These are phyloP conservation scores for Oegoconia quadripuncta DNA, from an alignment of 2,888 invertebrate genomes.

Conservation along the genomic window DNA sequence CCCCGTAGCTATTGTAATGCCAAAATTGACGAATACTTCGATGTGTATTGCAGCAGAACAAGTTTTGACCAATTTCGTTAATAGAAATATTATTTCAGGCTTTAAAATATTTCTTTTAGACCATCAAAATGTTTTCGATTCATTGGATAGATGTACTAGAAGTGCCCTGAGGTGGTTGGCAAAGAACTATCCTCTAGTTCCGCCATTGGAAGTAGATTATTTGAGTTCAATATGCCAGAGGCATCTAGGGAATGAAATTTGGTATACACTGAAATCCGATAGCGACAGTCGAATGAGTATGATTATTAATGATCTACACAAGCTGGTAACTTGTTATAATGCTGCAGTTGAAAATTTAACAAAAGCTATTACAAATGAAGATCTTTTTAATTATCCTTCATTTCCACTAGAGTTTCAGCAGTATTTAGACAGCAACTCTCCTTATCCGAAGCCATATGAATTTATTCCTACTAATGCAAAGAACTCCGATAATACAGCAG, in stretches of 20 bases:
- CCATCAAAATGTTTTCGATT: conserved; percentile 40
- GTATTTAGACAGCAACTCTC: conserved; percentile 67
- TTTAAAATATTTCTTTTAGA: conserved; percentile 56
- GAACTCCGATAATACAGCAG: conserved; percentile 62
- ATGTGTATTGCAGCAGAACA: conserved; percentile 36
- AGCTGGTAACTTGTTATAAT: conserved; percentile 83
- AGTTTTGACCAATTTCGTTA: conserved; percentile 37
- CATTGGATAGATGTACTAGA: conserved; percentile 50
- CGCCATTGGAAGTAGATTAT: conserved; percentile 78
- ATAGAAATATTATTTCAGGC: conserved; percentile 48
- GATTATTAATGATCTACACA: conserved; percentile 76
- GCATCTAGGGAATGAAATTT: conserved; percentile 81
- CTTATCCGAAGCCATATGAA: conserved; percentile 82
- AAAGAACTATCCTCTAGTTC: conserved; percentile 66
- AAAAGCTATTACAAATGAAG: conserved; percentile 78
- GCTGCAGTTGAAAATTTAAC: conserved; percentile 81
- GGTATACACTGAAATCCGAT: conserved; percentile 72
- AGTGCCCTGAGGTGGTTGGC: conserved; percentile 71
- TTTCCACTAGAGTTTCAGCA: conserved; percentile 83
- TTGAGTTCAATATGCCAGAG: conserved; percentile 76
- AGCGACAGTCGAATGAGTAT: conserved; percentile 53
- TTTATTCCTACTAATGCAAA: conserved; percentile 83
- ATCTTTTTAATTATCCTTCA: conserved; percentile 78
- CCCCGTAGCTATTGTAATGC: conserved; percentile 58
- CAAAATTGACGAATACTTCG: conserved; percentile 34